A percentile compares a stretch with the other conserved stretches of the same genome.
Conservation (phyloP, 2,797 vertebrate species). For the Selene dorsalis region DNA sequence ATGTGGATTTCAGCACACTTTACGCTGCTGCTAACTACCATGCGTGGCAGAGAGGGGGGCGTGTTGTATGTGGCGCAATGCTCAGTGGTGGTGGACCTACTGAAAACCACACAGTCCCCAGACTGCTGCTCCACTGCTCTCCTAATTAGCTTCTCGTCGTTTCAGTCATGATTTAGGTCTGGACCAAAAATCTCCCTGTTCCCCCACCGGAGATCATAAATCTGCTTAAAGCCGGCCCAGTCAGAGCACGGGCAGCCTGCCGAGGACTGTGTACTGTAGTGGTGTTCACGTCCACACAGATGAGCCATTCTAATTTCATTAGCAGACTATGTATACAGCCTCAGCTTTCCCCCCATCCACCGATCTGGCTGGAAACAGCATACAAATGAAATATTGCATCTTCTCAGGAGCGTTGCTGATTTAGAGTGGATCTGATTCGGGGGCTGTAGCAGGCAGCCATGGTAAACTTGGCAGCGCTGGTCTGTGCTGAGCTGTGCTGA, state of each 20-base stretch:
- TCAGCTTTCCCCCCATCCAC: conserved; percentile 26
- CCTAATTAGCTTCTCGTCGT: conserved; percentile 74
- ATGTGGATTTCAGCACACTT: conserved; percentile 39
- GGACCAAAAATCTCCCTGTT: conserved; percentile 55
- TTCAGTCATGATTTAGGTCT: conserved; percentile 77
- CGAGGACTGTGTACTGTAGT: conserved; percentile 41
- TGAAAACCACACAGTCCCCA: conserved; percentile 62
- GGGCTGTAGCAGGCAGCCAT: conserved; percentile 58
- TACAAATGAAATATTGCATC: conserved; percentile 66
- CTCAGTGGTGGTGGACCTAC: conserved; percentile 41
- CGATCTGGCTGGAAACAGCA: conserved; percentile 55
- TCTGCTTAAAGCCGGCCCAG: conserved; percentile 68
- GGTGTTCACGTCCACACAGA: conserved; percentile 61
- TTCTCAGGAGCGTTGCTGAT: conserved; percentile 60
- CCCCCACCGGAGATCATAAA: conserved; percentile 75
- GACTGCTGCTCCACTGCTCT: conserved; percentile 67
- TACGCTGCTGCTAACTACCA: conserved; percentile 40
- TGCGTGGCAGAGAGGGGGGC: conserved; percentile 33
- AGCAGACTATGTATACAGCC: conserved; percentile 65
- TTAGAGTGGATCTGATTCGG: conserved; percentile 66
- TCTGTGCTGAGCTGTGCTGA: conserved; percentile 44
- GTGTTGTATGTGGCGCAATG: conserved; percentile 35
- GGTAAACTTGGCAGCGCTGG: conserved; percentile 54
- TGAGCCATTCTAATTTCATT: conserved; percentile 78
- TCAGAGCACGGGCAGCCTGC: conserved; percentile 46